Evolutionary conservation across 1,140 invertebrate genomes (phyloP).

Genomic region (Chrysomallon squamiferum): DNA sequence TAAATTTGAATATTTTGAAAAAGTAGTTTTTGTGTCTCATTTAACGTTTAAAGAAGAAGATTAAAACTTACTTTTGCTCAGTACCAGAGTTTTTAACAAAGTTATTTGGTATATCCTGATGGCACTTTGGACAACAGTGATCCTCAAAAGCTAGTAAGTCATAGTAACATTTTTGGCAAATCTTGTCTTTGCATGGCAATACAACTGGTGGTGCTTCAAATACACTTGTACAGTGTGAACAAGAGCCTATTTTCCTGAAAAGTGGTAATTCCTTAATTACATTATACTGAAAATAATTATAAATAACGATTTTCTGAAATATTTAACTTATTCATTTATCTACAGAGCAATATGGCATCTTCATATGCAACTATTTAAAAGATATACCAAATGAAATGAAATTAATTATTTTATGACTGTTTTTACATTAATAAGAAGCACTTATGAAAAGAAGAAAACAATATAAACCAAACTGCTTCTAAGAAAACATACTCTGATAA

Average conservation of each 20-base stretch:
- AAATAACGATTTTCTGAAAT: background rate
- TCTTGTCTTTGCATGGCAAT: background rate
- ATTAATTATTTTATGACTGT: background rate
- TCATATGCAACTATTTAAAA: no score
- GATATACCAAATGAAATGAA: no score
- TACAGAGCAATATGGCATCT: no score
- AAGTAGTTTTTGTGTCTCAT: no score
- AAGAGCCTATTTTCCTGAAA: slow-evolving; percentile 5
- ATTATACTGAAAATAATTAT: background rate
- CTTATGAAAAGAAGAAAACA: no score
- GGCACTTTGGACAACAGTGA: background rate
- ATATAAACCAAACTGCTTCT: background rate
- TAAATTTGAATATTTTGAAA: no score
- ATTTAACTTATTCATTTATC: background rate
- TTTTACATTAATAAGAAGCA: background rate
- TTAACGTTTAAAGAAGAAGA: no score
- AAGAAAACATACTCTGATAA: slow-evolving; percentile 28
- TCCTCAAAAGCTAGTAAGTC: background rate
- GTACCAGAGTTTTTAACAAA: slow-evolving; percentile 11
- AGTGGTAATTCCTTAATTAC: no score
- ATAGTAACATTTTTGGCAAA: background rate
- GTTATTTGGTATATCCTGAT: background rate
- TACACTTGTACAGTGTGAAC: background rate
- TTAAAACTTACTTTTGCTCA: background rate
- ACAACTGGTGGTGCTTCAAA: background rate